A percentile compares a stretch with the other conserved stretches of the same genome.
Conservation (phyloP, 2,113 vertebrate genomes). For the Festucalex cinctus region DNA sequence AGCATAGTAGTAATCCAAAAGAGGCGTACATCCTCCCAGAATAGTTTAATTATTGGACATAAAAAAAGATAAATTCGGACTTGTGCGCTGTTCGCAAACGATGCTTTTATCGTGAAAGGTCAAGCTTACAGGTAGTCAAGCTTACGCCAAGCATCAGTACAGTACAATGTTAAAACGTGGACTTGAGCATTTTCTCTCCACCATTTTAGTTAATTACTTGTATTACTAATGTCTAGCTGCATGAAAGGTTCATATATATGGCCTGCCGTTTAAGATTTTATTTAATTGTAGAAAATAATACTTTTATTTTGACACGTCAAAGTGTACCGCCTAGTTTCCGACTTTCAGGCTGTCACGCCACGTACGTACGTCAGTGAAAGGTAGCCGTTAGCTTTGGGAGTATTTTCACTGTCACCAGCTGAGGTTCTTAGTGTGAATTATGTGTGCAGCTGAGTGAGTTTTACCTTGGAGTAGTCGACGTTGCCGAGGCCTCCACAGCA, state of each 20-base stretch:
- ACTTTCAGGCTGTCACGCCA: not conserved
- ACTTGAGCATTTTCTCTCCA: no score
- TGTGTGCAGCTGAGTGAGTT: not conserved
- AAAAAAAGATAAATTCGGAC: no score
- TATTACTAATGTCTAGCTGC: not conserved
- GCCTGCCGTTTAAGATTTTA: not conserved
- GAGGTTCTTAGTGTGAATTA: no score
- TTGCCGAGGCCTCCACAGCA: slow-evolving; percentile 74
- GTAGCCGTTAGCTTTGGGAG: not conserved
- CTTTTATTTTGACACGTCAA: slow-evolving; percentile 38
- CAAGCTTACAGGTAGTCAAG: no score
- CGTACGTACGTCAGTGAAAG: not conserved
- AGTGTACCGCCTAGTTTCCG: not conserved
- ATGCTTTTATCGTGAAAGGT: no score
- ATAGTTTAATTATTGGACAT: no score
- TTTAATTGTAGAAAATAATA: not conserved
- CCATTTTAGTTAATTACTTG: no score
- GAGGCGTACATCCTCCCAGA: no score
- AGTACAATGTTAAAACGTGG: no score
- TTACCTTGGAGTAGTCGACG: slow-evolving; percentile 75
- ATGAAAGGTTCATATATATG: not conserved
- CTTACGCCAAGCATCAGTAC: no score
- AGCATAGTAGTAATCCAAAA: no score
- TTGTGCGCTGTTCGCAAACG: no score
- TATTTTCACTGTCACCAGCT: rapidly evolving